These are phyloP conservation scores for Palythoa grandiflora DNA, from an alignment of 92 coral and sea anemone species.

Conservation along the genomic window DNA sequence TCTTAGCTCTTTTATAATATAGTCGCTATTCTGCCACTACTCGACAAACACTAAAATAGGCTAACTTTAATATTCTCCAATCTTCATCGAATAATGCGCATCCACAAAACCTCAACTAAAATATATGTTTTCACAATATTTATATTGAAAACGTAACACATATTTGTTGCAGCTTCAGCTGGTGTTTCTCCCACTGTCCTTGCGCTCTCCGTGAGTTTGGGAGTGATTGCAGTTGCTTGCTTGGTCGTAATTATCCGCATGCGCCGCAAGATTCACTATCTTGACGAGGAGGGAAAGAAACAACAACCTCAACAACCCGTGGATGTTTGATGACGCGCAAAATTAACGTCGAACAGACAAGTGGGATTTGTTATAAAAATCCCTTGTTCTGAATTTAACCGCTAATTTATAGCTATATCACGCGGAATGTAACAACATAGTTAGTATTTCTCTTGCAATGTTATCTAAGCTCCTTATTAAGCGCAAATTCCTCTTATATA, in stretches of 20 bases:
- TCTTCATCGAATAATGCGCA: too few species aligned
- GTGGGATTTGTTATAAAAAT: constrained; percentile 19
- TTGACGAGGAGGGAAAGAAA: not conserved
- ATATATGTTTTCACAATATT: too few species aligned
- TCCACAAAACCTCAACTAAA: too few species aligned
- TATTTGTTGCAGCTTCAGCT: not conserved
- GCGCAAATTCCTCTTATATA: not conserved
- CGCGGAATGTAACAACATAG: not conserved
- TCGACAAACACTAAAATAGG: too few species aligned
- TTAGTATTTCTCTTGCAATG: not conserved
- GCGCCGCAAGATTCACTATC: constrained; percentile 21
- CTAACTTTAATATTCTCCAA: too few species aligned
- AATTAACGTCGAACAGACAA: not conserved
- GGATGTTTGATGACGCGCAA: constrained; percentile 26
- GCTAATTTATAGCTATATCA: constrained; percentile 9
- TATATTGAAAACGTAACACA: not conserved
- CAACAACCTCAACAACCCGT: not conserved
- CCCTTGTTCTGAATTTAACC: constrained; percentile 2
- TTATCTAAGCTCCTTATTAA: not conserved
- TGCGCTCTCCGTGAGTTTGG: constrained; percentile 17
- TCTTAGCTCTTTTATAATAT: too few species aligned
- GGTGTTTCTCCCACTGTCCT: constrained; percentile 24
- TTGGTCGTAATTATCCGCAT: constrained; percentile 34
- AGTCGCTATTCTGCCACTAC: too few species aligned
- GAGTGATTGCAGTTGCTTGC: constrained; percentile 18